Conservation (phyloP, 2,888 invertebrate species). For the Patella depressa region DNA sequence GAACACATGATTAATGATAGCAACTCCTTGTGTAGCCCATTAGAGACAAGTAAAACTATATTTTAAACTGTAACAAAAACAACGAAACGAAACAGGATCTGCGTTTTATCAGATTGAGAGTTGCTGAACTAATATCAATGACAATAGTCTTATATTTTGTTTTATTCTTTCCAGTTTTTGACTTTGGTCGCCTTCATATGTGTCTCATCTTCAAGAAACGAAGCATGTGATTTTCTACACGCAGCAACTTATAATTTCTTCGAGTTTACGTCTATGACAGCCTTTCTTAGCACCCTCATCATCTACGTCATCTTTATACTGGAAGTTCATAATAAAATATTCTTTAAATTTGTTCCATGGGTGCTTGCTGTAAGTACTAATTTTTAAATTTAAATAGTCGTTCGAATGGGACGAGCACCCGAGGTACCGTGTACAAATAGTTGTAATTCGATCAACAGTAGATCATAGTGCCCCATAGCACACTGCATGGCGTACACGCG, state of each 20-base stretch:
- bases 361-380: slow-evolving; percentile 42
- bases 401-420: too few species aligned
- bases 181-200: slow-evolving; percentile 50
- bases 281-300: slow-evolving; percentile 41
- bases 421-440: too few species aligned
- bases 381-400: neutral
- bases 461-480: too few species aligned
- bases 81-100: too few species aligned
- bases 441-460: too few species aligned
- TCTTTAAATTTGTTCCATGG: slow-evolving; percentile 43
- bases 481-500: too few species aligned
- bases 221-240: slow-evolving; percentile 41
- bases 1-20: too few species aligned
- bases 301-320: slow-evolving; percentile 39
- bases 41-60: too few species aligned
- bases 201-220: slow-evolving; percentile 40
- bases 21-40: too few species aligned
- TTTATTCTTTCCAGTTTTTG: slow-evolving; percentile 33
- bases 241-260: slow-evolving; percentile 46
- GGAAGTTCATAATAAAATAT: slow-evolving; percentile 40
- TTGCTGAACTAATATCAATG: neutral
- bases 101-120: too few species aligned
- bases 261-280: slow-evolving; percentile 47
- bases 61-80: too few species aligned
- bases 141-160: neutral